Evolutionary conservation across 2,888 invertebrate genomes (phyloP).

Genomic region (Dione vanillae): DNA sequence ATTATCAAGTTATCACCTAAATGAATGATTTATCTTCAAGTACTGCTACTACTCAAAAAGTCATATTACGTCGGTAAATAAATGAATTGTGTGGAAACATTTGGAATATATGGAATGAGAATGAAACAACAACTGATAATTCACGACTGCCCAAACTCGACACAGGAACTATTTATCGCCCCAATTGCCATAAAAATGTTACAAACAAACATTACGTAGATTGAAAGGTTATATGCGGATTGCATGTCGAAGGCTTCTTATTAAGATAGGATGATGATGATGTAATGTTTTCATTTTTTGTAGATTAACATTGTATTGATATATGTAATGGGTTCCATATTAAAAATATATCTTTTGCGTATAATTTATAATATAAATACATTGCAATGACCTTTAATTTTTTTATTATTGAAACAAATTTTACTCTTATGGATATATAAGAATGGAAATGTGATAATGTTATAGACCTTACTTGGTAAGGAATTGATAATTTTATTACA

Average conservation of each 20-base stretch:
- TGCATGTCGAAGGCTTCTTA: constrained; percentile 22
- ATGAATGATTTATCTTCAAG: too few species aligned
- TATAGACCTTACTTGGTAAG: too few species aligned
- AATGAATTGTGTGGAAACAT: neutral
- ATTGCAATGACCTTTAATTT: too few species aligned
- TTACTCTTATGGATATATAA: neutral
- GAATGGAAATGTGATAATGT: too few species aligned
- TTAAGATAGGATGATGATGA: neutral
- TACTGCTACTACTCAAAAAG: too few species aligned
- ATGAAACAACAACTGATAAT: constrained; percentile 20
- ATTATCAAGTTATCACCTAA: too few species aligned
- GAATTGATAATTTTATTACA: constrained; percentile 28
- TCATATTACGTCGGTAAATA: too few species aligned
- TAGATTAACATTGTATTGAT: neutral
- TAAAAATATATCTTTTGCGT: too few species aligned
- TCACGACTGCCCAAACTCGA: constrained; percentile 11
- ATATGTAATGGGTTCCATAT: too few species aligned
- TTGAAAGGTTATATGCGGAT: constrained; percentile 70
- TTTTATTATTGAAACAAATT: too few species aligned
- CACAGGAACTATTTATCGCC: constrained; percentile 65
- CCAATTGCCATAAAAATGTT: constrained; percentile 73
- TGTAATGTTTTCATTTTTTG: neutral
- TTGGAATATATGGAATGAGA: constrained; percentile 1
- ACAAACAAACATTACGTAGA: constrained; percentile 72
- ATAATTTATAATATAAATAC: too few species aligned